Percentiles rank a stretch among this genome's conserved stretches.
These are phyloP conservation scores for Zosterops pallidus DNA, from an alignment of 2,113 vertebrate genomes.

Conservation along the genomic window DNA sequence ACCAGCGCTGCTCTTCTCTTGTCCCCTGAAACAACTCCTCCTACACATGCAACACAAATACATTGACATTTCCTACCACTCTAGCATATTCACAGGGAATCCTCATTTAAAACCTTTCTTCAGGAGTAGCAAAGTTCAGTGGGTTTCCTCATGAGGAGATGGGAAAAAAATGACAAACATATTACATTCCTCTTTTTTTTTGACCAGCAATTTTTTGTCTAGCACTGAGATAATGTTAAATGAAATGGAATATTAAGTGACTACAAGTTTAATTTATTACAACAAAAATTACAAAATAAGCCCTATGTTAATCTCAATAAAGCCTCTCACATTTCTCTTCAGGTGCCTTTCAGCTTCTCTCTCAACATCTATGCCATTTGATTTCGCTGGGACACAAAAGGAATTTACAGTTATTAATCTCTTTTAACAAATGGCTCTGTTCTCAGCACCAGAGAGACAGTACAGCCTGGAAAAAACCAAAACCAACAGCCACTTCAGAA, in stretches of 20 bases:
- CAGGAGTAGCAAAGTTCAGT: background rate
- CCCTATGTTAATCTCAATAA: background rate
- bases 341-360: background rate
- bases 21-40: background rate
- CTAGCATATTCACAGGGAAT: background rate
- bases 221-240: background rate
- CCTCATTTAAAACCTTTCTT: background rate
- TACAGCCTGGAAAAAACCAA: background rate
- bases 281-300: background rate
- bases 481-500: background rate
- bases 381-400: background rate
- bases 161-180: rapidly evolving
- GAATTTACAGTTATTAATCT: background rate
- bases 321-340: background rate
- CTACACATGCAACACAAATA: background rate
- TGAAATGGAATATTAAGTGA: background rate
- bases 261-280: background rate
- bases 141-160: background rate
- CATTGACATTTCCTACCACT: background rate
- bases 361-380: background rate
- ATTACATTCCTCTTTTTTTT: background rate
- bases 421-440: background rate
- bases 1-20: rapidly evolving
- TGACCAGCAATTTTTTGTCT: background rate
- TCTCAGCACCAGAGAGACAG: background rate